phyloP scores from a whole-genome alignment of 1,140 invertebrate species.

The Bombus pyrosoma region DNA sequence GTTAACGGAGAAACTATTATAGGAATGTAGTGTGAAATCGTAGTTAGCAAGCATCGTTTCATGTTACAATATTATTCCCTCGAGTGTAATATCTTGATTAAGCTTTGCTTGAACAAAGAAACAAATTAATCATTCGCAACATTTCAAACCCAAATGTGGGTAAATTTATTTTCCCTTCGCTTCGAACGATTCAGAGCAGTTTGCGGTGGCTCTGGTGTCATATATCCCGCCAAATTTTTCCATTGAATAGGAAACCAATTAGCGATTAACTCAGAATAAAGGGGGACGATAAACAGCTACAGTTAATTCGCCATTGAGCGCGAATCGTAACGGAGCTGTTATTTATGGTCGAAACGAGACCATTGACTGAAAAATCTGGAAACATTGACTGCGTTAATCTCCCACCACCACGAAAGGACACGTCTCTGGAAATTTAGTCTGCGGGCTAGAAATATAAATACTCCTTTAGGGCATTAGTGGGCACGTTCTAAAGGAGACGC shows the following conservation, averaged over 20 bases:
- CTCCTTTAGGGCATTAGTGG: slow-evolving; percentile 1
- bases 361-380: background rate
- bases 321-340: no score
- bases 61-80: background rate
- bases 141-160: background rate
- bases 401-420: background rate
- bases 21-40: background rate
- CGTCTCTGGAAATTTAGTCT: background rate
- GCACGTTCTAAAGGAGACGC: no score
- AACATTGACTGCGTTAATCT: slow-evolving; percentile 14
- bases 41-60: background rate
- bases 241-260: background rate
- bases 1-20: background rate
- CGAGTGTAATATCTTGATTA: background rate
- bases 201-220: no score
- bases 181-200: background rate
- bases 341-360: background rate
- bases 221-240: background rate
- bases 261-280: background rate
- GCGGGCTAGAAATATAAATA: background rate
- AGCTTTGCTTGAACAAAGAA: background rate
- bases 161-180: background rate
- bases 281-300: background rate
- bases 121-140: background rate
- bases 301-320: background rate